These are phyloP conservation scores for Argyrosomus japonicus DNA, from an alignment of 2,113 vertebrate genomes.

Conservation along the genomic window DNA sequence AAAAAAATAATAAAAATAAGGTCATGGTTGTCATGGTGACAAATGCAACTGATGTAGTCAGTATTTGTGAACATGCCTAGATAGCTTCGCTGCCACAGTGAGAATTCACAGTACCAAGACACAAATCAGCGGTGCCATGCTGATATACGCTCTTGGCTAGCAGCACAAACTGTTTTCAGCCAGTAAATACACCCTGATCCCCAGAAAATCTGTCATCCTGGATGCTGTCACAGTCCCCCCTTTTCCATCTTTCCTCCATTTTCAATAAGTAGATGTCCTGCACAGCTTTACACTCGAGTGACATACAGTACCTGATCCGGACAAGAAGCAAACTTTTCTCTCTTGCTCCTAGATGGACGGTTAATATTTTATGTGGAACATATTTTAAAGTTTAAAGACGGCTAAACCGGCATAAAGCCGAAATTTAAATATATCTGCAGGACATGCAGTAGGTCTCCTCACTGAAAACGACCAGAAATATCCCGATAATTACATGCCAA, in stretches of 20 bases:
- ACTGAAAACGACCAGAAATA: neutral
- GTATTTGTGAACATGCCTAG: constrained; percentile 34
- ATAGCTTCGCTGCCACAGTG: constrained; percentile 38
- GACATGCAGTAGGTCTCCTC: neutral
- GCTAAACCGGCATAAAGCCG: neutral
- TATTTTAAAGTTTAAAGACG: neutral
- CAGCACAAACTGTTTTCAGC: constrained; percentile 51
- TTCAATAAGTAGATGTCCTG: neutral
- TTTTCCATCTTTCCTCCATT: neutral
- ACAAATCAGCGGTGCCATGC: constrained; percentile 60
- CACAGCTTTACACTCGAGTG: neutral
- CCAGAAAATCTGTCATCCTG: constrained; percentile 60
- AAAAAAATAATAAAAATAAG: too few species aligned
- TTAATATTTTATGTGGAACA: neutral
- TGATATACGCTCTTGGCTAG: constrained; percentile 58
- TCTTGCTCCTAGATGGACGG: neutral
- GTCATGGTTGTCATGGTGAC: constrained; percentile 66
- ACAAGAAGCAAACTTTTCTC: neutral
- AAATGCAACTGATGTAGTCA: constrained; percentile 28
- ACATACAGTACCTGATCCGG: neutral
- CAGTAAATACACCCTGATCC: constrained; percentile 61
- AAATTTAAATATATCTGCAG: neutral
- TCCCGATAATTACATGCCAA: neutral
- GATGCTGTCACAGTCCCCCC: constrained; percentile 21
- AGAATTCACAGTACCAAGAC: constrained; percentile 47